Percentiles rank a stretch among this genome's conserved stretches.
These are phyloP conservation scores for Chaetodon trifasciatus DNA, from an alignment of 2,797 vertebrate genomes.

Conservation along the genomic window DNA sequence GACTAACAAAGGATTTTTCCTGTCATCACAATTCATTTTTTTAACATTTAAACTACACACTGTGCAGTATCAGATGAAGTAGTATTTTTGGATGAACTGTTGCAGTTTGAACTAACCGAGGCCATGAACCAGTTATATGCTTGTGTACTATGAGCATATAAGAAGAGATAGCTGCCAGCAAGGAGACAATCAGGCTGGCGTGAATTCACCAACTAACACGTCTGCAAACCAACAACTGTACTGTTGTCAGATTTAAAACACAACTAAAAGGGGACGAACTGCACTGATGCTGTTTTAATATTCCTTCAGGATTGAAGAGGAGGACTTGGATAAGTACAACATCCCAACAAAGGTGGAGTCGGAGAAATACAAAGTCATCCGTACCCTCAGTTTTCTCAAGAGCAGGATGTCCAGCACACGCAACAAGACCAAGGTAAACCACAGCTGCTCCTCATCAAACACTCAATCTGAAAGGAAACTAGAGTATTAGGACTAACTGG, in stretches of 20 bases:
- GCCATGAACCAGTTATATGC: background rate
- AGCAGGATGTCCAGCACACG: conserved; percentile 95
- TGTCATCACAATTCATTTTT: background rate
- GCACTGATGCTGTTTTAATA: background rate
- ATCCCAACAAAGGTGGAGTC: conserved; percentile 91
- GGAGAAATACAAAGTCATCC: conserved; percentile 95
- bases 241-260: background rate
- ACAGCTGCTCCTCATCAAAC: background rate
- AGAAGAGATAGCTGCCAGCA: background rate
- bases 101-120: conserved; percentile 25
- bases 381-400: conserved; percentile 96
- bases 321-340: conserved; percentile 91
- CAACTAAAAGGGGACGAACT: background rate
- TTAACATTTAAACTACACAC: background rate
- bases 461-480: background rate
- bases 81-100: background rate
- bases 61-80: background rate
- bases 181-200: background rate
- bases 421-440: conserved; percentile 90
- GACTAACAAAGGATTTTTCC: conserved; percentile 17
- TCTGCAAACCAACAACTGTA: background rate
- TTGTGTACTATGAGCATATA: no score
- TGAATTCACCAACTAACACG: conserved; percentile 12
- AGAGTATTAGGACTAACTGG: background rate
- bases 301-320: conserved; percentile 89